Percentiles rank a stretch among this genome's conserved stretches.
Evolutionary conservation across 2,797 vertebrate species (phyloP).

Genomic region (Natrix natrix): DNA sequence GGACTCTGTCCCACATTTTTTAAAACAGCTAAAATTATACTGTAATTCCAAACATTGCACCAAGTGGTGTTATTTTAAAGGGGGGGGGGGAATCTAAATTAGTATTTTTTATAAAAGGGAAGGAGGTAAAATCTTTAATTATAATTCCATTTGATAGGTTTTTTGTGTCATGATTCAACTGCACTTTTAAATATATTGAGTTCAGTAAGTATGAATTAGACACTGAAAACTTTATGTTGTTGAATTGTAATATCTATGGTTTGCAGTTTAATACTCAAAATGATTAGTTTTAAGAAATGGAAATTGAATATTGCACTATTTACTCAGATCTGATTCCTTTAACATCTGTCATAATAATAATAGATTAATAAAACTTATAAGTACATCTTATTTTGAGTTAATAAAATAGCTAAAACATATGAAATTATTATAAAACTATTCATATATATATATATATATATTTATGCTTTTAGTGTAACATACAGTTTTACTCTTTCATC

Average conservation of each 20-base stretch:
- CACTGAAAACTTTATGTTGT: slow-evolving; percentile 4
- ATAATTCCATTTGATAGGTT: not conserved
- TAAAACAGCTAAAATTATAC: slow-evolving; percentile 2
- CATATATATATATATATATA: not conserved
- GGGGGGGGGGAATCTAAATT: not conserved
- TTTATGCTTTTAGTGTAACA: not conserved
- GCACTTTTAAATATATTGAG: not conserved
- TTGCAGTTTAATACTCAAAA: not conserved
- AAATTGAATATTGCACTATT: not conserved
- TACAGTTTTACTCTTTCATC: not conserved
- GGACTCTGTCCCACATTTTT: not conserved
- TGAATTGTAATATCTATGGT: not conserved
- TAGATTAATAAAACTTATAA: slow-evolving; percentile 1
- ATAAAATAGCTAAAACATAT: not conserved
- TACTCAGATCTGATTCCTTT: slow-evolving; percentile 11
- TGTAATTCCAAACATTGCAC: not conserved
- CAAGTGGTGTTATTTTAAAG: slow-evolving; percentile 13
- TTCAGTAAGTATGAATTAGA: not conserved
- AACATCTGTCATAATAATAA: not conserved
- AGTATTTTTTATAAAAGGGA: not conserved
- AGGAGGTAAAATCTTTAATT: not conserved
- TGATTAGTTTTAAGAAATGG: not conserved
- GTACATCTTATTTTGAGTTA: not conserved
- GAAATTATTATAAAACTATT: not conserved
- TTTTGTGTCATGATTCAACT: not conserved